Percentiles rank a stretch among this genome's conserved stretches.
phyloP scores from a whole-genome alignment of 2,113 vertebrate species.

The Eptatretus burgeri region DNA sequence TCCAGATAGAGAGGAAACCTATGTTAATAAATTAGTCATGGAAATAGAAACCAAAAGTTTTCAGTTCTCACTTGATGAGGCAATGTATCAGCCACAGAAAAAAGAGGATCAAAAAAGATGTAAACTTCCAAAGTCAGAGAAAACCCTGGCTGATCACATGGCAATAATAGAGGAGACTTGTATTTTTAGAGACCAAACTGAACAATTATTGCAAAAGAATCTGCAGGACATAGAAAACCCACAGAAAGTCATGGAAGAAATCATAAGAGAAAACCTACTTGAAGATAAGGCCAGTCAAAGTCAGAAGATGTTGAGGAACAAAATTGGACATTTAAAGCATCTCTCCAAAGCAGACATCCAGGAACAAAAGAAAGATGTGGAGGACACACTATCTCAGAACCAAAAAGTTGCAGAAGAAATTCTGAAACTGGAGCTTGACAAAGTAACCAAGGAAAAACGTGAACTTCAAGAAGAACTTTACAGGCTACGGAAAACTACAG shows the following conservation, averaged over 20 bases:
- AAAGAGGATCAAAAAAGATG: no score
- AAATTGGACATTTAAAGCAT: conserved; percentile 55
- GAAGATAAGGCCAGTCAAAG: conserved; percentile 58
- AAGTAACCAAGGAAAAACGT: conserved; percentile 42
- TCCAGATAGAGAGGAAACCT: no score
- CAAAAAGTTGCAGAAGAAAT: conserved; percentile 74
- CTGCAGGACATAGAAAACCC: conserved; percentile 60
- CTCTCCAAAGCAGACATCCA: conserved; percentile 52
- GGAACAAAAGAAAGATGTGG: conserved; percentile 47
- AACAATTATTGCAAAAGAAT: conserved; percentile 24
- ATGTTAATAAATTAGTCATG: no score
- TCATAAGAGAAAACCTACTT: conserved; percentile 45
- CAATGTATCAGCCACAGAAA: no score
- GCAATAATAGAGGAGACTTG: no score
- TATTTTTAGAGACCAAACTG: no score
- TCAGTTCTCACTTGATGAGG: no score
- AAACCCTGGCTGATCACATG: conserved; percentile 36
- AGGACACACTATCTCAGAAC: conserved; percentile 62
- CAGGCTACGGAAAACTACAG: conserved; percentile 51
- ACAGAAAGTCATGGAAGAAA: conserved; percentile 57
- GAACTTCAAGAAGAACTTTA: conserved; percentile 73
- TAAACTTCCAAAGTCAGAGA: conserved; percentile 25
- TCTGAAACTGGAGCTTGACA: conserved; percentile 58
- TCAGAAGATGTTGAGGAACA: conserved; percentile 45
- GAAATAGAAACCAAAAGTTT: no score